Percentiles rank a stretch among this genome's conserved stretches.
Conservation (phyloP, 1,140 invertebrate species). For the Onthophagus taurus region DNA sequence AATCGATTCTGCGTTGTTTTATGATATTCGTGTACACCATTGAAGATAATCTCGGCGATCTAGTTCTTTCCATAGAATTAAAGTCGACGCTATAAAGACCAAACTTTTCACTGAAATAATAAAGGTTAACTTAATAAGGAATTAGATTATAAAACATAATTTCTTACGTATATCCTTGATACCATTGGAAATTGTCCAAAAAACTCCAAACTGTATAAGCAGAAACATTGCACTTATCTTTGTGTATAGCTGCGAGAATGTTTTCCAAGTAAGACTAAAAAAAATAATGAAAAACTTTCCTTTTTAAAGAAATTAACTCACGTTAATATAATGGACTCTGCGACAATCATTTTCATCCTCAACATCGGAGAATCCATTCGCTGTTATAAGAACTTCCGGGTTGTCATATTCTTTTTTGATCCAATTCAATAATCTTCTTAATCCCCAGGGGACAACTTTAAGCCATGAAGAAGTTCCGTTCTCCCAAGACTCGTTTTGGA, state of each 20-base stretch:
- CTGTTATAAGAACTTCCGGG: constrained; percentile 58
- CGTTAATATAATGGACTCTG: constrained; percentile 41
- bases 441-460: constrained; percentile 49
- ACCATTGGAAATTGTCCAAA: constrained; percentile 14
- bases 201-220: constrained; percentile 13
- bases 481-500: background rate
- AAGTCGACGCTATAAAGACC: constrained; percentile 9
- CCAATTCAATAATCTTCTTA: constrained; percentile 56
- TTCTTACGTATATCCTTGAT: constrained; percentile 46
- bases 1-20: constrained; percentile 14
- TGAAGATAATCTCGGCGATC: constrained; percentile 43
- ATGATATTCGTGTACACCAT: constrained; percentile 34
- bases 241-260: constrained; percentile 9
- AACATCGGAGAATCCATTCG: constrained; percentile 56
- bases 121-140: background rate
- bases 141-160: background rate
- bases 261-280: constrained; percentile 11
- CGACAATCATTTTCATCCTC: constrained; percentile 40
- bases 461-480: background rate
- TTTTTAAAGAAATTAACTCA: constrained; percentile 26
- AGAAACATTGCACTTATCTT: constrained; percentile 8
- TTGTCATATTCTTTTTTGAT: constrained; percentile 58
- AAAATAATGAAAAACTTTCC: background rate
- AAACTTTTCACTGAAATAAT: constrained; percentile 8
- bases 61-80: constrained; percentile 27